phyloP scores from a whole-genome alignment of 2,888 invertebrate genomes.

The Hirtodrosophila alboralis region DNA sequence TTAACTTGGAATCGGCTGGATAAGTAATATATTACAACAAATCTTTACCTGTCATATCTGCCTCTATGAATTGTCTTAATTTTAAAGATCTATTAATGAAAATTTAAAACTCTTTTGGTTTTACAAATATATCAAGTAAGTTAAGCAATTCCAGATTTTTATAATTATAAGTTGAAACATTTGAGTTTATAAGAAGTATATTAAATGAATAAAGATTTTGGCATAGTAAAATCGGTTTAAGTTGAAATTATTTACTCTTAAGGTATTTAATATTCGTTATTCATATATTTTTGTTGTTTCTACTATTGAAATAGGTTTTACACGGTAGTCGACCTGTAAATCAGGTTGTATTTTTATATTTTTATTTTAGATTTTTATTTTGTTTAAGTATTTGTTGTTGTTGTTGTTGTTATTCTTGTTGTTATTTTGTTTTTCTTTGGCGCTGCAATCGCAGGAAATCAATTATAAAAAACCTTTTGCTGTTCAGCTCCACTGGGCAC shows the following conservation, averaged over 20 bases:
- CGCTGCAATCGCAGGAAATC: slow-evolving; percentile 71
- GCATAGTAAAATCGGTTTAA: too few species aligned
- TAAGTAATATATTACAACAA: too few species aligned
- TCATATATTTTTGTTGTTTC: slow-evolving; percentile 14
- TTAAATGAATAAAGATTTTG: too few species aligned
- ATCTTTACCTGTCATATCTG: too few species aligned
- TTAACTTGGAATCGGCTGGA: too few species aligned
- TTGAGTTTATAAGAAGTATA: too few species aligned
- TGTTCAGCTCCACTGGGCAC: slow-evolving; percentile 71
- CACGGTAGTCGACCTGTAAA: slow-evolving; percentile 51
- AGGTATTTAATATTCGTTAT: background rate
- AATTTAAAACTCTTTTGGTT: too few species aligned
- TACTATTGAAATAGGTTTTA: slow-evolving; percentile 53
- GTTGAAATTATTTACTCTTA: background rate
- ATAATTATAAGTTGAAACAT: too few species aligned
- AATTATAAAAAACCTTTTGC: slow-evolving; percentile 74
- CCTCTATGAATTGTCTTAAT: too few species aligned
- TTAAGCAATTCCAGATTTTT: too few species aligned
- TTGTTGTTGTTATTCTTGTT: slow-evolving; percentile 16
- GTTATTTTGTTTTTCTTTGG: slow-evolving; percentile 45
- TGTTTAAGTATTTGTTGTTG: slow-evolving; percentile 6
- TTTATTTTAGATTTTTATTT: slow-evolving; percentile 3
- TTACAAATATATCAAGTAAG: too few species aligned
- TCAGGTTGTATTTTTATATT: slow-evolving; percentile 34
- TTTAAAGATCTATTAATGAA: too few species aligned